These are phyloP conservation scores for Crax fasciolata DNA, from an alignment of 2,797 vertebrate genomes.

Conservation along the genomic window DNA sequence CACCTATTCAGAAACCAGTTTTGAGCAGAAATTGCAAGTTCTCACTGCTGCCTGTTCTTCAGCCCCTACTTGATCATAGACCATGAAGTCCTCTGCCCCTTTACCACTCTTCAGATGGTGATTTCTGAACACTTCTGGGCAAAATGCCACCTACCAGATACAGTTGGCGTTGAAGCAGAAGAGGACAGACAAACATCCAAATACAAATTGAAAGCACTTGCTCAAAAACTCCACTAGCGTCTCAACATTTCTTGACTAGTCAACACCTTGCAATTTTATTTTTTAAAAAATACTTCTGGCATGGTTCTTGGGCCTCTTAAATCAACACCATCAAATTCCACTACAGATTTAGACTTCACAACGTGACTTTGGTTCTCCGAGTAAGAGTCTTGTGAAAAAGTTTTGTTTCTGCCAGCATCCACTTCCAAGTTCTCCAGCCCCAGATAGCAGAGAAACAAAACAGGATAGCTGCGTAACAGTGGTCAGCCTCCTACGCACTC, in stretches of 20 bases:
- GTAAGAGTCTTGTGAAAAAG: constrained; percentile 68
- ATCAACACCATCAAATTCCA: constrained; percentile 44
- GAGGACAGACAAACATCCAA: constrained; percentile 29
- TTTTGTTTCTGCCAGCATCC: constrained; percentile 41
- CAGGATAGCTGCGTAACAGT: constrained; percentile 15
- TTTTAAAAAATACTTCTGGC: constrained; percentile 14
- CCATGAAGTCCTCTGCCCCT: not conserved
- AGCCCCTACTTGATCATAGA: not conserved
- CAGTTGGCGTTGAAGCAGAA: constrained; percentile 28
- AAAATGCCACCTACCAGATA: not conserved
- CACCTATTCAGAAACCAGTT: constrained; percentile 8
- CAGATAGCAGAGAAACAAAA: not conserved
- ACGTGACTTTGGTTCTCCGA: constrained; percentile 61
- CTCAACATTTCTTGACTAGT: constrained; percentile 5
- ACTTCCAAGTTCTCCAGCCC: constrained; percentile 49
- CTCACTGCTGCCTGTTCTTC: not conserved
- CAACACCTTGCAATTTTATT: constrained; percentile 21
- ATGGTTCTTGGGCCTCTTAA: constrained; percentile 21
- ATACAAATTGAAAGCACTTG: constrained; percentile 48
- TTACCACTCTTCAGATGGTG: not conserved
- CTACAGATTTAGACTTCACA: constrained; percentile 59
- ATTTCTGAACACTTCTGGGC: not conserved
- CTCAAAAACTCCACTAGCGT: not conserved
- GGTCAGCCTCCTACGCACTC: not conserved
- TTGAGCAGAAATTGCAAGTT: not conserved